These are phyloP conservation scores for Cetonia aurata DNA, from an alignment of 2,888 invertebrate genomes.

Conservation along the genomic window DNA sequence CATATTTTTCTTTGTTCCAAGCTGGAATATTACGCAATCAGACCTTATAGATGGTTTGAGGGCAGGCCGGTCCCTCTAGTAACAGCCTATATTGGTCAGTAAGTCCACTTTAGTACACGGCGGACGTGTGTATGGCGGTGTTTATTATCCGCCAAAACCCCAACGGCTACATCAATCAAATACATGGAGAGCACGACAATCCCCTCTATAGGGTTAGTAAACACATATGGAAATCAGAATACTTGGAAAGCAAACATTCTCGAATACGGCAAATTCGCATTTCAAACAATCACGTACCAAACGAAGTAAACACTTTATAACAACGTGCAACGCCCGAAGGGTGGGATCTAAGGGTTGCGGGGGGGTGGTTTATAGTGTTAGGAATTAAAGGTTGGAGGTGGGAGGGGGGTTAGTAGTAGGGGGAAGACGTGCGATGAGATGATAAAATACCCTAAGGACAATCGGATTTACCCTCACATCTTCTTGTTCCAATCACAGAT, in stretches of 20 bases:
- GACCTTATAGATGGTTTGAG: not conserved
- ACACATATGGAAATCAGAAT: conserved; percentile 50
- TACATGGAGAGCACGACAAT: conserved; percentile 40
- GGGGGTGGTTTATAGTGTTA: too few species aligned
- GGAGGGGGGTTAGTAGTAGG: too few species aligned
- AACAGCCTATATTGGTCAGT: not conserved
- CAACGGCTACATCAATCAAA: conserved; percentile 47
- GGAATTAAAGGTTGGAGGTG: too few species aligned
- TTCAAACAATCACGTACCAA: conserved; percentile 49
- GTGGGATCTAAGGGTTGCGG: too few species aligned
- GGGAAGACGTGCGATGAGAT: not conserved
- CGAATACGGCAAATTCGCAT: conserved; percentile 48
- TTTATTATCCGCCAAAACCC: conserved; percentile 44
- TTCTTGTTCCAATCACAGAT: not conserved
- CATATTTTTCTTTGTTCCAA: conserved; percentile 4
- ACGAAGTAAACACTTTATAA: conserved; percentile 46
- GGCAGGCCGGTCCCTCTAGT: not conserved
- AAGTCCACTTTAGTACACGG: conserved; percentile 17
- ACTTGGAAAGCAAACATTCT: conserved; percentile 48
- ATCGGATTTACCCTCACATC: not conserved
- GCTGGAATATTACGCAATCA: conserved; percentile 26
- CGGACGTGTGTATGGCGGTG: conserved; percentile 4
- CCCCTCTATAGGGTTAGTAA: conserved; percentile 43
- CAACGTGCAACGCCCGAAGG: conserved; percentile 11
- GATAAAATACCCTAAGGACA: not conserved